Evolutionary conservation across 2,888 invertebrate species (phyloP).

Genomic region (Ramazzottius varieornatus): DNA sequence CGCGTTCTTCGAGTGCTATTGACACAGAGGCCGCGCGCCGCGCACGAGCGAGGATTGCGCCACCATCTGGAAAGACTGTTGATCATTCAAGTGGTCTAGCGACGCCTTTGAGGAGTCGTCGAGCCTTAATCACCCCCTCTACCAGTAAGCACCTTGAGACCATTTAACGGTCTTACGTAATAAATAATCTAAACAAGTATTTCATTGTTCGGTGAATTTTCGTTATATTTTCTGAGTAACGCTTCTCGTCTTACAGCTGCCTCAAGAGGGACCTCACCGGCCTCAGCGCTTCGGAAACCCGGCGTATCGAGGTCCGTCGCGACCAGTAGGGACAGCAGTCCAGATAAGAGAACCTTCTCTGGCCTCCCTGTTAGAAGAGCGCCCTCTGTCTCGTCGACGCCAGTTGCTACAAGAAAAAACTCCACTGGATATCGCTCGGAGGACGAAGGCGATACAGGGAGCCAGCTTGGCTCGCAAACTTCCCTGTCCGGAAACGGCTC

Average conservation of each 20-base stretch:
- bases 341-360: not conserved
- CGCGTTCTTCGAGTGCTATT: constrained; percentile 64
- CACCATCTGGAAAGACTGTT: not conserved
- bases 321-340: not conserved
- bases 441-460: not conserved
- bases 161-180: not conserved
- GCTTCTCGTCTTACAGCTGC: not conserved
- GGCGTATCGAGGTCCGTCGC: not conserved
- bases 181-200: not conserved
- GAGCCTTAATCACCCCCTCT: not conserved
- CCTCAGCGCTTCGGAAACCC: not conserved
- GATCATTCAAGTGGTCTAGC: constrained; percentile 5
- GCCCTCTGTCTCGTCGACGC: not conserved
- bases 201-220: not conserved
- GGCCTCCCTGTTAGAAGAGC: not conserved
- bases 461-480: not conserved
- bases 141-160: not conserved
- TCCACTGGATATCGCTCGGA: not conserved
- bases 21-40: constrained; percentile 71
- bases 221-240: not conserved
- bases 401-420: not conserved
- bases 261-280: not conserved
- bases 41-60: constrained; percentile 25
- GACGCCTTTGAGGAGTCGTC: not conserved
- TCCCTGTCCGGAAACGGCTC: not conserved